phyloP scores from a whole-genome alignment of 2,888 invertebrate species.

The Dasypogon diadema region DNA sequence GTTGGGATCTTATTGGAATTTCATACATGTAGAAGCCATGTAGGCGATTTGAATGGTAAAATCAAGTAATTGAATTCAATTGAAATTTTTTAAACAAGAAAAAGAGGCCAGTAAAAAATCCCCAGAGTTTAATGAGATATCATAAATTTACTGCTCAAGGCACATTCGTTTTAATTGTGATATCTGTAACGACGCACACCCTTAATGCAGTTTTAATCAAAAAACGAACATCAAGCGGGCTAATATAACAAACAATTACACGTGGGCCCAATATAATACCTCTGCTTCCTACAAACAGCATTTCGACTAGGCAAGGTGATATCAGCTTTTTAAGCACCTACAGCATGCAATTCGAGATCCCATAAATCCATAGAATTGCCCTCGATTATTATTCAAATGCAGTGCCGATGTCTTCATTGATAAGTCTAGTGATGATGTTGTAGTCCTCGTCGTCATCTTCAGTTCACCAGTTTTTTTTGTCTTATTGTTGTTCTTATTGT shows the following conservation, averaged over 20 bases:
- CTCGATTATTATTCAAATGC: constrained; percentile 53
- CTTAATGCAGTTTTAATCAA: constrained; percentile 4
- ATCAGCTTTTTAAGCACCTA: constrained; percentile 24
- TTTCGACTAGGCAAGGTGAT: background rate
- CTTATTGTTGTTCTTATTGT: background rate
- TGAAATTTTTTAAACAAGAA: too few relatives aligned
- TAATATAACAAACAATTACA: constrained; percentile 14
- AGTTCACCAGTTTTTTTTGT: too few relatives aligned
- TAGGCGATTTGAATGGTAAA: too few relatives aligned
- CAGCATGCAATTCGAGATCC: constrained; percentile 34
- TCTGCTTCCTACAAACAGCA: background rate
- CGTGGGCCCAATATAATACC: constrained; percentile 31
- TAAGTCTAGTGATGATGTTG: constrained; percentile 47
- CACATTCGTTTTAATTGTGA: background rate
- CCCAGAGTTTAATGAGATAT: background rate
- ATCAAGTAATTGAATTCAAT: too few relatives aligned
- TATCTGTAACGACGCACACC: background rate
- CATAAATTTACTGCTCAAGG: background rate
- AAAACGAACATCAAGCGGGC: background rate
- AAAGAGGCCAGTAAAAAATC: too few relatives aligned
- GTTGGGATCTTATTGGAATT: too few relatives aligned
- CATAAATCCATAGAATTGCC: constrained; percentile 48
- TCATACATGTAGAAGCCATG: too few relatives aligned
- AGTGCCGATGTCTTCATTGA: constrained; percentile 53
- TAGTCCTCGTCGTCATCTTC: constrained; percentile 30